A percentile compares a stretch with the other conserved stretches of the same genome.
Evolutionary conservation across 2,888 invertebrate genomes (phyloP).

Genomic region (Rhopalosiphum nymphaeae): DNA sequence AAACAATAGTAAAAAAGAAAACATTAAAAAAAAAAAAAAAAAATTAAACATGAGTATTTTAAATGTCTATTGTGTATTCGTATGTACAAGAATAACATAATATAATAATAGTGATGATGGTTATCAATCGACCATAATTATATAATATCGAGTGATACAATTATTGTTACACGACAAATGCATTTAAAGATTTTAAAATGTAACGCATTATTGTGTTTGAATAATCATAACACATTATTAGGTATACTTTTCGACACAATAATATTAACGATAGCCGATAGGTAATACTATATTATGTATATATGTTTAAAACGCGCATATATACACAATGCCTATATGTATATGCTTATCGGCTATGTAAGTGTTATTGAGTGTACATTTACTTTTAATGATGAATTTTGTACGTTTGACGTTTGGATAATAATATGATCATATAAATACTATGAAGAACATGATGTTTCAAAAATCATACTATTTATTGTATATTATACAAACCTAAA

Average conservation of each 20-base stretch:
- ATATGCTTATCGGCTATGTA: background rate
- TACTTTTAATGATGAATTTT: background rate
- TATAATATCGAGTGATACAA: background rate
- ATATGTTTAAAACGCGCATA: background rate
- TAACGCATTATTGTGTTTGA: background rate
- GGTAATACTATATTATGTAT: background rate
- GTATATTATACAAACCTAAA: background rate
- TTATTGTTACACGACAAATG: background rate
- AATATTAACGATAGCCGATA: background rate
- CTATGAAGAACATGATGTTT: background rate
- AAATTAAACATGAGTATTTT: too few relatives aligned
- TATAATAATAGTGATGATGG: background rate
- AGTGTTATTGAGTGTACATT: background rate
- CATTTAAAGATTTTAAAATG: background rate
- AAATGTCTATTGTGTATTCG: too few relatives aligned
- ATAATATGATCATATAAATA: background rate
- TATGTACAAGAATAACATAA: too few relatives aligned
- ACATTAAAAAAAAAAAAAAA: too few relatives aligned
- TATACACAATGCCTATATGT: background rate
- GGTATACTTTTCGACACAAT: background rate
- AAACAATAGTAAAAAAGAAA: too few relatives aligned
- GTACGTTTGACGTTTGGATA: background rate
- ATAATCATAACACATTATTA: too few relatives aligned
- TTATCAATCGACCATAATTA: background rate
- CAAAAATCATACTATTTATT: background rate